A percentile compares a stretch with the other conserved stretches of the same genome.
Conservation (phyloP, 1,140 invertebrate genomes). For the Onthophagus taurus region DNA sequence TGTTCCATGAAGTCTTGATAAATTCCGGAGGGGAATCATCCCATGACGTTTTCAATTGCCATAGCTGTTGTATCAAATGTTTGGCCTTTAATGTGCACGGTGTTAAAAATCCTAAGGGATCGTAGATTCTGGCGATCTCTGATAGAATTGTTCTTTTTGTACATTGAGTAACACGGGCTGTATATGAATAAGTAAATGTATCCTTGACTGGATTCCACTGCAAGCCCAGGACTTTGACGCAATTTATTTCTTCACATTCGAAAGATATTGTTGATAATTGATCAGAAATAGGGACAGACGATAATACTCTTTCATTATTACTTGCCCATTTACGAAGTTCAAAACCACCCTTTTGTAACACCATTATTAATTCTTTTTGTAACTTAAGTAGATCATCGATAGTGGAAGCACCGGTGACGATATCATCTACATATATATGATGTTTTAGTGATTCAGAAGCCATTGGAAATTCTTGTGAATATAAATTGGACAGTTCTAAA, state of each 20-base stretch:
- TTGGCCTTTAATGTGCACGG: neutral
- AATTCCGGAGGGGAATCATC: neutral
- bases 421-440: conserved; percentile 4
- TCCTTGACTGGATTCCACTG: neutral
- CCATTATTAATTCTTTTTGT: neutral
- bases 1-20: neutral
- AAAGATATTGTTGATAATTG: too few relatives aligned
- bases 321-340: neutral
- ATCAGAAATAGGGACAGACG: too few relatives aligned
- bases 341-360: conserved; percentile 1
- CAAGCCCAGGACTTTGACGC: conserved; percentile 6
- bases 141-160: neutral
- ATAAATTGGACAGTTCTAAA: neutral
- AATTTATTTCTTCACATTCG: neutral
- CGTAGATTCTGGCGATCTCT: neutral
- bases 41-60: neutral
- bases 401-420: neutral
- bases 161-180: neutral
- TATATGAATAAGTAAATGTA: conserved; percentile 2
- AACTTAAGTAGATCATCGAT: neutral
- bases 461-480: neutral
- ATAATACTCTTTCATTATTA: conserved; percentile 1
- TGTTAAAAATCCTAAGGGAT: neutral
- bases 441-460: neutral
- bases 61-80: neutral